Percentiles rank a stretch among this genome's conserved stretches.
phyloP scores from a whole-genome alignment of 2,797 vertebrate genomes.

The Parauchenoglanis ngamensis region DNA sequence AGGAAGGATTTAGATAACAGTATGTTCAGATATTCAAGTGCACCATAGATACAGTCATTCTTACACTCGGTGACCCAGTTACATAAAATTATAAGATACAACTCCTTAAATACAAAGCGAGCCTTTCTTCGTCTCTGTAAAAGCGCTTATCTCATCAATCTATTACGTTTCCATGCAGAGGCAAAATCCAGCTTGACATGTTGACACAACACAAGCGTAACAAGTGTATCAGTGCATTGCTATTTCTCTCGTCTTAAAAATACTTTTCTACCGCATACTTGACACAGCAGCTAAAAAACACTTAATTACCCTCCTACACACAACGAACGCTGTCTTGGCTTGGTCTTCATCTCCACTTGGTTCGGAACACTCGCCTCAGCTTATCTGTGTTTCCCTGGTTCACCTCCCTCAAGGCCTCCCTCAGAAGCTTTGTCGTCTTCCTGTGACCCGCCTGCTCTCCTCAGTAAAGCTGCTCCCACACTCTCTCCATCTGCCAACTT shows the following conservation, averaged over 20 bases:
- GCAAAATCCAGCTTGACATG: conserved; percentile 12
- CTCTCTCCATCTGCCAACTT: conserved; percentile 46
- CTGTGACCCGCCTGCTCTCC: conserved; percentile 40
- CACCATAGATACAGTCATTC: conserved; percentile 20
- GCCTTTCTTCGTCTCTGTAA: background rate
- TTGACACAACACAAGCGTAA: conserved; percentile 32
- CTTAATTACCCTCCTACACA: conserved; percentile 47
- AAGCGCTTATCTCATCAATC: conserved; percentile 16
- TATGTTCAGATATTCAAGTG: conserved; percentile 18
- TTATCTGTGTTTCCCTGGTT: conserved; percentile 24
- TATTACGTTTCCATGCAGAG: background rate
- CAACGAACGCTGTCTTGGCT: conserved; percentile 18
- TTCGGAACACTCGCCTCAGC: conserved; percentile 24
- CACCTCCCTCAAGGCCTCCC: conserved; percentile 12
- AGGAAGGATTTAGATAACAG: conserved; percentile 28
- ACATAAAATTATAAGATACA: conserved; percentile 47
- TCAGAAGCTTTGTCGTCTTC: conserved; percentile 34
- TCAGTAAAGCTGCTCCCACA: conserved; percentile 39
- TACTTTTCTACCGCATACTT: conserved; percentile 12
- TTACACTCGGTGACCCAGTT: conserved; percentile 52
- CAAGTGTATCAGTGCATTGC: background rate
- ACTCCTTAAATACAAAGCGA: conserved; percentile 26
- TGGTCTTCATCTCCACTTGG: conserved; percentile 18
- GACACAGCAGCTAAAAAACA: conserved; percentile 22
- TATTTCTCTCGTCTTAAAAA: conserved; percentile 25